phyloP scores from a whole-genome alignment of 2,113 vertebrate genomes.

The Platycercus adscitus region DNA sequence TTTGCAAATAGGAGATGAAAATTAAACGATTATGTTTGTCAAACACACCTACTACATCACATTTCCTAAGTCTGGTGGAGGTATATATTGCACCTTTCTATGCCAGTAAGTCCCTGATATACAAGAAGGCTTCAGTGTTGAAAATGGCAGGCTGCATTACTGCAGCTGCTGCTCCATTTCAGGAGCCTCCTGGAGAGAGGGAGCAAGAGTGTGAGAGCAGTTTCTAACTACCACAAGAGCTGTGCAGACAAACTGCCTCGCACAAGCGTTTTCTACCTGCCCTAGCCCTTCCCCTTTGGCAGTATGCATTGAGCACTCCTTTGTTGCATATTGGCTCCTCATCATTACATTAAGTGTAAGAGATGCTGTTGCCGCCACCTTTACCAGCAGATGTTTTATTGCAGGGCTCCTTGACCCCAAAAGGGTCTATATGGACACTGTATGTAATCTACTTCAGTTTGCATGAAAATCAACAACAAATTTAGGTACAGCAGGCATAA shows the following conservation, averaged over 20 bases:
- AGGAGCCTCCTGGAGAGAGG: not conserved
- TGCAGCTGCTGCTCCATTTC: not conserved
- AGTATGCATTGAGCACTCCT: accelerated
- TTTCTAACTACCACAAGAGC: not conserved
- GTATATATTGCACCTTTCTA: not conserved
- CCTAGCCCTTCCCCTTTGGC: not conserved
- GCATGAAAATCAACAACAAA: not conserved
- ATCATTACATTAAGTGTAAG: accelerated
- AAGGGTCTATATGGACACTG: not conserved
- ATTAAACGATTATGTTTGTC: not conserved
- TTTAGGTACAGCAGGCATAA: not conserved
- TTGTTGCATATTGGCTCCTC: accelerated
- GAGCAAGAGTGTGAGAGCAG: not conserved
- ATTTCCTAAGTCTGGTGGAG: not conserved
- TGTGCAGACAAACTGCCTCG: not conserved
- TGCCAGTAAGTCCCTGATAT: not conserved
- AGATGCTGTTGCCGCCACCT: not conserved
- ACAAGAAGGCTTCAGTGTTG: not conserved
- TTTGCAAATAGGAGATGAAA: conserved; percentile 37
- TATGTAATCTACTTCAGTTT: not conserved
- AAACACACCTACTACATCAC: not conserved
- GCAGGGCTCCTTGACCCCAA: not conserved
- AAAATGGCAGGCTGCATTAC: not conserved
- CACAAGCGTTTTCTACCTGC: not conserved
- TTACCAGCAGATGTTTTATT: not conserved